A percentile compares a stretch with the other conserved stretches of the same genome.
phyloP scores from a whole-genome alignment of 2,888 invertebrate species.

The Pachydiplax longipennis region DNA sequence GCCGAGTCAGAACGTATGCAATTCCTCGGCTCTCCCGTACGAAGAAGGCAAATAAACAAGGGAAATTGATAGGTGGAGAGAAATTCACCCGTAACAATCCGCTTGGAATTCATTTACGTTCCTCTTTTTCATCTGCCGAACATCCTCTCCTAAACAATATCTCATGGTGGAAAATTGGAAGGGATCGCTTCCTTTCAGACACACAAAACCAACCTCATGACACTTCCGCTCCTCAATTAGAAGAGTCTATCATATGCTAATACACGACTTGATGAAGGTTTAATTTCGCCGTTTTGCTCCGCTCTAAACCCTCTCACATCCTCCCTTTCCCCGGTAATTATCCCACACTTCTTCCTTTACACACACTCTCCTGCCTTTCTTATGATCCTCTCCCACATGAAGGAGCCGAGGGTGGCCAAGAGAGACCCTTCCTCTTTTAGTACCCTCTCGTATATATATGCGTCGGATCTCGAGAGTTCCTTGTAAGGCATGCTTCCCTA shows the following conservation, averaged over 20 bases:
- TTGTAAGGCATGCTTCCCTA: constrained; percentile 3
- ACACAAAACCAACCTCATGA: constrained; percentile 21
- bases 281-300: constrained; percentile 38
- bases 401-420: too few relatives aligned
- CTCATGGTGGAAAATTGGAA: neutral
- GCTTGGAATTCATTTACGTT: neutral
- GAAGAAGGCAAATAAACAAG: neutral
- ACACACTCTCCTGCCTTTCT: neutral
- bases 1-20: neutral
- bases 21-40: neutral
- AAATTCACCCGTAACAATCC: neutral
- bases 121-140: constrained; percentile 1
- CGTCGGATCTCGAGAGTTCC: constrained; percentile 19
- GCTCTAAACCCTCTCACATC: neutral
- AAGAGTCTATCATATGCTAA: constrained; percentile 43
- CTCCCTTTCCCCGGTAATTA: constrained; percentile 29
- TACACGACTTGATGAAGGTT: constrained; percentile 39
- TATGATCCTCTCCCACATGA: neutral
- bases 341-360: neutral
- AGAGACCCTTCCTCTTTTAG: neutral
- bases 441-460: neutral
- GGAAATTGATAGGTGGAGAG: neutral
- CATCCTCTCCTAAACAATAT: constrained; percentile 10
- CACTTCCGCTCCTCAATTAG: constrained; percentile 43
- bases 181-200: neutral